Base-by-base conservation (phyloP, 2,113 vertebrate species). In the Chrysochloris asiatica region DNA sequence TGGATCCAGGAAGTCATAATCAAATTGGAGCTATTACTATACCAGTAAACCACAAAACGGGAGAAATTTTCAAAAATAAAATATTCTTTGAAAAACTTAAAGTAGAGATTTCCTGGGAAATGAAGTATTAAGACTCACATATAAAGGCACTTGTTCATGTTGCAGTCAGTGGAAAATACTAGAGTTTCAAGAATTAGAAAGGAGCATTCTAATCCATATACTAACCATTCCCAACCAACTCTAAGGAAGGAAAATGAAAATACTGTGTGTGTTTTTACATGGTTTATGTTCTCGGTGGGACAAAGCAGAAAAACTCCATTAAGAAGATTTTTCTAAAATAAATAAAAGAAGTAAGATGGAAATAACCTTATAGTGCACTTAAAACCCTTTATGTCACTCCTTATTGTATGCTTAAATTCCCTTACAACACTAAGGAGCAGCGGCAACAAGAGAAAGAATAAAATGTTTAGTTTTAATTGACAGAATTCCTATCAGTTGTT, bases 321-420 rank as follows among this genome's bases (percentile, higher is more conserved):
- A 89, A 33, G n/a, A 41, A 79, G 52, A 89, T 71, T 91, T 92
- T 91, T 73, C 73, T 69, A 72, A 92, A 92, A 91, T 69, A 72
- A 92, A 92, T 89, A 96, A 59, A n/a, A 75, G 86, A 75, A 80
- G 10, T 4, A 24, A 59, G 56, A n/a, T 26, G 9, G 67, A 5
- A 92, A 92, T 69, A 28, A 50, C 47, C 85, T 45, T 72, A 11
- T 9, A n/a, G n/a, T n/a, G 86, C 45, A 82, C 9, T 89, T 69
- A n/a, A n/a, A n/a, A n/a, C n/a, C n/a, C n/a, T n/a, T n/a, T n/a
- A n/a, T n/a, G n/a, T n/a, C n/a, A n/a, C n/a, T n/a, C n/a, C n/a
- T n/a, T n/a, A n/a, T n/a, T n/a, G n/a, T n/a, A n/a, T 77, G 65
- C 76, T 89, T 86, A 16, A 81, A 78, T n/a, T 85, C 22, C 33